phyloP scores from a whole-genome alignment of 2,888 invertebrate genomes.

The Parnassius orleans region DNA sequence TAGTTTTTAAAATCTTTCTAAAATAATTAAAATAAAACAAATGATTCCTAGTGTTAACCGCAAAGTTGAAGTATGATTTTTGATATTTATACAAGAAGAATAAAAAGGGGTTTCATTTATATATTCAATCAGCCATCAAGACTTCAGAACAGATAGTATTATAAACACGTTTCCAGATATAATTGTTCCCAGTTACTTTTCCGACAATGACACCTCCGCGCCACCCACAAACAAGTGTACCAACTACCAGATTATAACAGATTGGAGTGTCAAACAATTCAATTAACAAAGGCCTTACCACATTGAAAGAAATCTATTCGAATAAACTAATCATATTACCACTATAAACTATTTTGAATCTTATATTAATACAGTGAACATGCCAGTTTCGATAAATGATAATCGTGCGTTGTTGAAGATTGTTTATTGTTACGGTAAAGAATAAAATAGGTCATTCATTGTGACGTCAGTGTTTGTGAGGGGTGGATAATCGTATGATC shows the following conservation, averaged over 20 bases:
- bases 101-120: no score
- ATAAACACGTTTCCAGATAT: background rate
- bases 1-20: no score
- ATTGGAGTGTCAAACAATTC: slow-evolving; percentile 54
- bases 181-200: slow-evolving; percentile 10
- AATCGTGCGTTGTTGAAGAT: background rate
- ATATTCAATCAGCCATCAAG: no score
- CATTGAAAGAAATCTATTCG: slow-evolving; percentile 42
- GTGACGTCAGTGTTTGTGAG: slow-evolving; percentile 27
- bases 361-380: background rate
- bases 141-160: no score
- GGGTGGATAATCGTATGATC: slow-evolving; percentile 38
- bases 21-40: no score
- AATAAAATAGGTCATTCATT: slow-evolving; percentile 27
- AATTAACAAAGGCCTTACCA: slow-evolving; percentile 54
- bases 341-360: slow-evolving; percentile 8
- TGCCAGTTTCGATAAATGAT: slow-evolving; percentile 4
- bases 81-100: no score
- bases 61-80: no score
- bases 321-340: slow-evolving; percentile 13
- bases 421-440: slow-evolving; percentile 38
- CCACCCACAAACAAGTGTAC: slow-evolving; percentile 43
- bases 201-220: slow-evolving; percentile 31
- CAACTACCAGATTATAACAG: slow-evolving; percentile 44
- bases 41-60: no score